Percentiles rank a stretch among this genome's conserved stretches.
These are phyloP conservation scores for Drosophila malerkotliana DNA, from an alignment of 1,140 invertebrate genomes.

Conservation along the genomic window DNA sequence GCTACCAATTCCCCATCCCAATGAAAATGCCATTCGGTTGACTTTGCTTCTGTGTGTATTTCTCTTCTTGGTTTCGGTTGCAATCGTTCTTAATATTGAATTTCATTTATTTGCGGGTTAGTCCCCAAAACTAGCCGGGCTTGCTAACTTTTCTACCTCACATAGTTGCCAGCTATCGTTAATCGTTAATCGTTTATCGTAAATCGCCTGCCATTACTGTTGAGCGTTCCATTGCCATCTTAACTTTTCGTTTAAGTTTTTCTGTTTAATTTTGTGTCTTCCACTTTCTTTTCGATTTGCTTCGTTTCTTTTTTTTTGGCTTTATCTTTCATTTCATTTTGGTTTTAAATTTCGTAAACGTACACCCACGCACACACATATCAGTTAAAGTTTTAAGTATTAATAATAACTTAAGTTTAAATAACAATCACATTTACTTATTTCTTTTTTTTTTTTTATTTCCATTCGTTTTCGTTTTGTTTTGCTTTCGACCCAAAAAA, in stretches of 20 bases:
- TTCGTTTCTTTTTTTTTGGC: not conserved
- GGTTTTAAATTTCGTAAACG: slow-evolving; percentile 40
- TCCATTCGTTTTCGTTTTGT: slow-evolving; percentile 7
- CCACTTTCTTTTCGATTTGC: not conserved
- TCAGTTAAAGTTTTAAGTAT: slow-evolving; percentile 54
- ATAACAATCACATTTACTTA: slow-evolving; percentile 83
- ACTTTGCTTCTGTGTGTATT: slow-evolving; percentile 56
- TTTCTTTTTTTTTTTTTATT: slow-evolving; percentile 54
- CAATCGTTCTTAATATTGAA: slow-evolving; percentile 46
- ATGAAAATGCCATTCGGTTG: slow-evolving; percentile 31
- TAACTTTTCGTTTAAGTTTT: slow-evolving; percentile 6
- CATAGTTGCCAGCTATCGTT: slow-evolving; percentile 43
- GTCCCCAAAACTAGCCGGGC: slow-evolving; percentile 9
- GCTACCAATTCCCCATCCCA: not conserved
- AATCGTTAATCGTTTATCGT: slow-evolving; percentile 8
- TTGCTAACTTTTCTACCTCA: slow-evolving; percentile 6
- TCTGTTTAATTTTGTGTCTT: slow-evolving; percentile 5
- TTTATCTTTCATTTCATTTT: slow-evolving; percentile 1
- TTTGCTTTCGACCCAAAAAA: slow-evolving; percentile 60
- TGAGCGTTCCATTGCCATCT: slow-evolving; percentile 27
- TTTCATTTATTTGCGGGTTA: slow-evolving; percentile 36
- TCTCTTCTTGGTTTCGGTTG: slow-evolving; percentile 42
- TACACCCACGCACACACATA: slow-evolving; percentile 62
- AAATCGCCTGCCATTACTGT: slow-evolving; percentile 26
- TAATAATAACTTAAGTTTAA: slow-evolving; percentile 80